phyloP scores from a whole-genome alignment of 2,888 invertebrate genomes.

The Amaurobius ferox region DNA sequence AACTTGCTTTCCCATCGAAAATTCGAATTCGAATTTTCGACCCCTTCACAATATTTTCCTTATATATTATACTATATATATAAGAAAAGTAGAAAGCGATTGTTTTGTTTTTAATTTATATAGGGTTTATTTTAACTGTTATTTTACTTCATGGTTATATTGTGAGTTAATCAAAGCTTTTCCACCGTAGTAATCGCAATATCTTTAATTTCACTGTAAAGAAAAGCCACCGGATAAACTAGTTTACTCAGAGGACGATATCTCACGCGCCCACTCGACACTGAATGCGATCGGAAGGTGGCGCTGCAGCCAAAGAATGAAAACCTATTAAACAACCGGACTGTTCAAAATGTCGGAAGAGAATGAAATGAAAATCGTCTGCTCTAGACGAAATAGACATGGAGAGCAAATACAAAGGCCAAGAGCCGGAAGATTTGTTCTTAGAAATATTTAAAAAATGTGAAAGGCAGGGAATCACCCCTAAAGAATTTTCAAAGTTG shows the following conservation, averaged over 20 bases:
- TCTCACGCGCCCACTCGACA: constrained; percentile 15
- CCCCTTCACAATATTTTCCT: no score
- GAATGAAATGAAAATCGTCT: not conserved
- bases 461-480: constrained; percentile 31
- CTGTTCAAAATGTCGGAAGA: constrained; percentile 45
- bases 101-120: no score
- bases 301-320: constrained; percentile 33
- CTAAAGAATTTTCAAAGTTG: constrained; percentile 23
- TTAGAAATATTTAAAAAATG: constrained; percentile 41
- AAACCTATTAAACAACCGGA: constrained; percentile 23
- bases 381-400: not conserved
- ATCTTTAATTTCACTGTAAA: constrained; percentile 14
- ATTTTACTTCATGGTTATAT: no score
- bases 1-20: no score
- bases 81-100: no score
- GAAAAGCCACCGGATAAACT: not conserved
- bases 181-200: no score
- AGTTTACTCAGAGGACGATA: constrained; percentile 6
- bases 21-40: no score
- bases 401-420: constrained; percentile 48
- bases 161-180: no score
- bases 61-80: no score
- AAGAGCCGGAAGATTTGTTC: constrained; percentile 51
- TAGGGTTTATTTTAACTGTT: no score
- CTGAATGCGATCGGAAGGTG: constrained; percentile 21